Evolutionary conservation across 1,140 invertebrate species (phyloP).

Genomic region (Hylaeus anthracinus): DNA sequence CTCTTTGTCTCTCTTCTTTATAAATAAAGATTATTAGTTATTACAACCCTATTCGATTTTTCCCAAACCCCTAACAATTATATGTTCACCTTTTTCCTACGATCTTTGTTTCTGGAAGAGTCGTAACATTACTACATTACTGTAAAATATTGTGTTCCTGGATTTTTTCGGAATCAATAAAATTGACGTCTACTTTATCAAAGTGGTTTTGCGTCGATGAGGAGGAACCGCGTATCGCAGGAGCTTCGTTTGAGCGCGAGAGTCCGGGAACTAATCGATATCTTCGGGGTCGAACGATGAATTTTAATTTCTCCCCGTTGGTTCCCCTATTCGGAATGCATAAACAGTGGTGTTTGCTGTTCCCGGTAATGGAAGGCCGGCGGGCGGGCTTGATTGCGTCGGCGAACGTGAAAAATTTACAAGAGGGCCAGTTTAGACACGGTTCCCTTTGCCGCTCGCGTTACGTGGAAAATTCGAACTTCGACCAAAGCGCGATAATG

Average conservation of each 20-base stretch:
- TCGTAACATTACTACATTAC: too few relatives aligned
- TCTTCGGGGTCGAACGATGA: constrained; percentile 55
- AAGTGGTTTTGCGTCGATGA: not conserved
- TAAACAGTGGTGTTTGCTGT: constrained; percentile 64
- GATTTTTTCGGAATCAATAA: too few relatives aligned
- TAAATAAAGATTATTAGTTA: too few relatives aligned
- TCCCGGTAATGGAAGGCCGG: constrained; percentile 58
- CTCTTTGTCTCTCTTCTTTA: too few relatives aligned
- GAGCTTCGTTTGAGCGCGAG: constrained; percentile 16
- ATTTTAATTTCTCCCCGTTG: constrained; percentile 61
- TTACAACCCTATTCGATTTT: too few relatives aligned
- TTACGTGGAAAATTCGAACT: constrained; percentile 10
- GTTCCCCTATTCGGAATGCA: constrained; percentile 49
- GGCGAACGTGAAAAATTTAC: constrained; percentile 49
- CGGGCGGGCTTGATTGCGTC: constrained; percentile 20
- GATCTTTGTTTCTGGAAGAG: too few relatives aligned
- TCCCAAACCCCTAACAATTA: too few relatives aligned
- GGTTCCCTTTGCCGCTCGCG: constrained; percentile 2
- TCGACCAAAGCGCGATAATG: not conserved
- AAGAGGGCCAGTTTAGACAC: constrained; percentile 25
- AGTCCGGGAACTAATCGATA: constrained; percentile 59
- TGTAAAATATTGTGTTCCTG: too few relatives aligned
- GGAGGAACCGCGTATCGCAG: constrained; percentile 11
- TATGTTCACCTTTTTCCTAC: too few relatives aligned
- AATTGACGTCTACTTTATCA: too few relatives aligned